phyloP scores from a whole-genome alignment of 2,888 invertebrate species.

The Chaetoderma sp. region DNA sequence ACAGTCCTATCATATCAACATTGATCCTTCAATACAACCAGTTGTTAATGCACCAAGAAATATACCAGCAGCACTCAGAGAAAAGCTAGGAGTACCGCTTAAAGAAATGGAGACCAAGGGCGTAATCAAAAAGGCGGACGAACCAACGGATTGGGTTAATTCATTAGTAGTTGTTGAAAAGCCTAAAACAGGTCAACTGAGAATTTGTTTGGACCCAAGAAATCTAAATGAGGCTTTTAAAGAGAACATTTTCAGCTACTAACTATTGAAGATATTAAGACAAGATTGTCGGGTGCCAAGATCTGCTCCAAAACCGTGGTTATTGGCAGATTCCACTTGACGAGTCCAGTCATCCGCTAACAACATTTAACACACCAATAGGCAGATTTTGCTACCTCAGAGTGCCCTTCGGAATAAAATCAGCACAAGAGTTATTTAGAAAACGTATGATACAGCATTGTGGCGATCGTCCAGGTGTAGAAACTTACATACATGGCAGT shows the following conservation, averaged over 20 bases:
- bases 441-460: constrained; percentile 8
- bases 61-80: constrained; percentile 6
- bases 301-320: constrained; percentile 4
- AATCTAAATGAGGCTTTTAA: constrained; percentile 4
- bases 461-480: constrained; percentile 8
- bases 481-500: constrained; percentile 16
- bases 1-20: background rate
- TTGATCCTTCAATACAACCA: constrained; percentile 5
- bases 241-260: constrained; percentile 17
- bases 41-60: constrained; percentile 12
- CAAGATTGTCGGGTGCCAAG: constrained; percentile 9
- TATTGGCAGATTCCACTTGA: background rate
- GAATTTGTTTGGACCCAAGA: constrained; percentile 12
- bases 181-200: background rate
- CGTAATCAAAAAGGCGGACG: constrained; percentile 6
- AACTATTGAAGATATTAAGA: constrained; percentile 20
- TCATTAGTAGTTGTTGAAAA: constrained; percentile 13
- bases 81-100: constrained; percentile 1
- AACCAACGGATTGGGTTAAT: constrained; percentile 16
- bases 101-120: constrained; percentile 3
- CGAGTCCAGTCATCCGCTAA: background rate
- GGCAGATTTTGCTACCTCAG: constrained; percentile 16
- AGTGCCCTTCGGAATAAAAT: constrained; percentile 27
- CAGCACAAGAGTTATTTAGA: constrained; percentile 22
- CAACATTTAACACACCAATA: constrained; percentile 17